These are phyloP conservation scores for Hormiphora californensis DNA, from an alignment of 37 sponge, comb jelly and placozoan species.

Conservation along the genomic window DNA sequence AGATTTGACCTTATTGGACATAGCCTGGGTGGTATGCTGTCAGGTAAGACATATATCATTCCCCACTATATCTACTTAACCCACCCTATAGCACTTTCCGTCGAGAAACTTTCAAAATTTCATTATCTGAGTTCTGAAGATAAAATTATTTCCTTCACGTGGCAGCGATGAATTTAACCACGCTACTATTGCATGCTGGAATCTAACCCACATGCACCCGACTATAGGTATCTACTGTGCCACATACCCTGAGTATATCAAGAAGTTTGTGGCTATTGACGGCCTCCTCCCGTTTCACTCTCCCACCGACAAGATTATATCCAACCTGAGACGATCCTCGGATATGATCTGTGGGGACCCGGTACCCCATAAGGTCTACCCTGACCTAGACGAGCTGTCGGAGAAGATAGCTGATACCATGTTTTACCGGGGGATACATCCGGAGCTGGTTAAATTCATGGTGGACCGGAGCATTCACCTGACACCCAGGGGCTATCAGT, in stretches of 20 bases:
- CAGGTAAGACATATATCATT: too few species aligned
- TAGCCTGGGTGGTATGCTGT: conserved; percentile 6
- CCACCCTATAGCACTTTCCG: too few species aligned
- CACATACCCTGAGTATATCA: not conserved
- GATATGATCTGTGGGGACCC: not conserved
- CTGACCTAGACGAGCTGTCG: not conserved
- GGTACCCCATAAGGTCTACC: not conserved
- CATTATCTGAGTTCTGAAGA: too few species aligned
- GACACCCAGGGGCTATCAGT: conserved; percentile 6
- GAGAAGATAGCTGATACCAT: conserved; percentile 2
- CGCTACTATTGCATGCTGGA: too few species aligned
- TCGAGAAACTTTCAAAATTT: too few species aligned
- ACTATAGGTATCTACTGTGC: not conserved
- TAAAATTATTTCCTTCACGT: too few species aligned
- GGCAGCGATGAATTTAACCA: too few species aligned
- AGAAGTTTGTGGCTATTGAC: conserved; percentile 18
- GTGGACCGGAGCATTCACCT: conserved; percentile 4
- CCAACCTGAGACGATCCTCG: not conserved
- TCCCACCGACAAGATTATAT: not conserved
- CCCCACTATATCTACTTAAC: too few species aligned
- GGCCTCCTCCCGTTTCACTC: conserved; percentile 8
- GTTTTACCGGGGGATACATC: not conserved
- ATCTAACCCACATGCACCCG: too few species aligned
- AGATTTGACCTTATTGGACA: not conserved
- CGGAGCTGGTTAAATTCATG: conserved; percentile 12